Base-by-base conservation (phyloP, 2,797 vertebrate species). In the Meda fulgida region DNA sequence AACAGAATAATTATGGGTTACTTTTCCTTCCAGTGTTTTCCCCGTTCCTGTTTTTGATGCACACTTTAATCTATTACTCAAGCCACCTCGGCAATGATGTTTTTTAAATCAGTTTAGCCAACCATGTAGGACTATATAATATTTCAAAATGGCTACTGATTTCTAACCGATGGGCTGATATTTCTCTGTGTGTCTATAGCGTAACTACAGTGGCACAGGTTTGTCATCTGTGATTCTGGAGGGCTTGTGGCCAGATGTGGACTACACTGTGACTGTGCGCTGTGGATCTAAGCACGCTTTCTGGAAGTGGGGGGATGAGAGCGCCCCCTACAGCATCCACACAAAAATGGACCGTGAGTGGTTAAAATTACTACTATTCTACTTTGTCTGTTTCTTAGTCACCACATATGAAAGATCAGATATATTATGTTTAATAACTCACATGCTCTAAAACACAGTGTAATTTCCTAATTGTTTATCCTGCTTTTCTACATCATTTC, bases 241-340 rank as follows among this genome's bases (percentile, higher is more conserved):
- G 1, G 88, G 88, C 29, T 85, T 96, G 77, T n/a, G 88, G 80
- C 94, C 95, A 0, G 72, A 94, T 87, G 88, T 89, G 46, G 76
- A 88, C 5, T 94, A 95, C 88, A 86, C 26, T 0, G 87, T 93
- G 63, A 77, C 48, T 81, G 87, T 95, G 3, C 88, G 93, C 84
- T 96, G 95, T 13, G 93, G 92, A 70, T 89, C 92, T 13, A 90
- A 92, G 86, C 84, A 88, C 43, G 85, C 92, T 79, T 95, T 95
- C 90, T 95, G 94, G 94, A 94, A 92, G 69, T 96, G 95, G 95
- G 94, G 95, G 43, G 78, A 91, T 79, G 94, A 94, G 94, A 96
- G 94, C 70, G 1, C 87, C 48, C 2, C 63, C 7, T 55, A 86
- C 79, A 29, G 46, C 48, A 93, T 96, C 86, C 91, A 40, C 91